Conservation (phyloP, 2,113 vertebrate genomes). For the Excalfactoria chinensis region DNA sequence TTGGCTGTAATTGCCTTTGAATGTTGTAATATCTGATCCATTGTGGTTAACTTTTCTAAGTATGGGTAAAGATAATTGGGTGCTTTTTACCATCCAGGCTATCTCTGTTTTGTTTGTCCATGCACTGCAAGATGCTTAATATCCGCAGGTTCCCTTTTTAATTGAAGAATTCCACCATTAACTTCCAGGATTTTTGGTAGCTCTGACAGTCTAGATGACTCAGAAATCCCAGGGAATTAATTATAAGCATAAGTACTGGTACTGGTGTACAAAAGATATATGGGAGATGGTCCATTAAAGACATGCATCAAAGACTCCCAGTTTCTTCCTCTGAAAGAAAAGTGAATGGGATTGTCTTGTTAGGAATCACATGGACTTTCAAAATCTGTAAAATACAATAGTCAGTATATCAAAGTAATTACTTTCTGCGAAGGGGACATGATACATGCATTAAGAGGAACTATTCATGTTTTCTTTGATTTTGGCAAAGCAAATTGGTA, state of each 20-base stretch:
- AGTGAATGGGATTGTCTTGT: neutral
- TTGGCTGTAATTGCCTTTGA: neutral
- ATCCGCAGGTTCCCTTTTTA: neutral
- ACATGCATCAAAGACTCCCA: neutral
- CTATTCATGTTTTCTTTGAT: neutral
- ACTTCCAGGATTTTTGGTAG: neutral
- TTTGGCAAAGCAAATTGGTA: neutral
- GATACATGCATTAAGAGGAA: neutral
- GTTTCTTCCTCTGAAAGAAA: neutral
- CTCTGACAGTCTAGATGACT: neutral
- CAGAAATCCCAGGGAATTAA: neutral
- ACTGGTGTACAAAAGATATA: neutral
- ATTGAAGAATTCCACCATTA: neutral
- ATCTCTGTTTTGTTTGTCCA: neutral
- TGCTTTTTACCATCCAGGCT: neutral
- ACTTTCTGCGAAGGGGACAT: neutral
- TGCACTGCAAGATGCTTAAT: neutral
- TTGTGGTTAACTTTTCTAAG: neutral
- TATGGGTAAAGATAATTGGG: neutral
- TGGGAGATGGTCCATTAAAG: neutral
- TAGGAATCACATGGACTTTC: neutral
- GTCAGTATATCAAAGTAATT: neutral
- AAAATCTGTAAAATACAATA: neutral
- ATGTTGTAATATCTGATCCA: neutral
- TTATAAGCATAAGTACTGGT: neutral